A percentile compares a stretch with the other conserved stretches of the same genome.
phyloP scores from a whole-genome alignment of 2,797 vertebrate genomes.

The Amniataba percoides region DNA sequence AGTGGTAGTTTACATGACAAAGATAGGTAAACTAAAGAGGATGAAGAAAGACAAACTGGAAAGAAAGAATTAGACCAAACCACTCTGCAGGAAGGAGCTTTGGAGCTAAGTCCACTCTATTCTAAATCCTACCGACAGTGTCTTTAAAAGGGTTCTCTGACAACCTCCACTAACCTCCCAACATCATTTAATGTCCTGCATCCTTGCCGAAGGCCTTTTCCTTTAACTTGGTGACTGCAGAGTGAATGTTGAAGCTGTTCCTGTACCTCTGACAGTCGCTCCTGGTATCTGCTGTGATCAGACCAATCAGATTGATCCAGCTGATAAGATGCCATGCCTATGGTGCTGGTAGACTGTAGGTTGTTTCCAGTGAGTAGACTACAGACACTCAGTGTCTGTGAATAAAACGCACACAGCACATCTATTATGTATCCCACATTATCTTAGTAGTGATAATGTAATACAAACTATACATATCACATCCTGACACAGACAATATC shows the following conservation, averaged over 20 bases:
- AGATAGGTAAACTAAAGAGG: too few species aligned
- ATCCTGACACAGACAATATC: constrained; percentile 3
- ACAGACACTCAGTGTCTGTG: neutral
- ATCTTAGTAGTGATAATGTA: neutral
- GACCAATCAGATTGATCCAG: constrained; percentile 21
- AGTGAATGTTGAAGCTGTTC: constrained; percentile 7
- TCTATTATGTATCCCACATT: neutral
- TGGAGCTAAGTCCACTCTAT: too few species aligned
- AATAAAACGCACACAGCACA: neutral
- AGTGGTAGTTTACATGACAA: too few species aligned
- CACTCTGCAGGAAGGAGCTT: too few species aligned
- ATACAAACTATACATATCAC: neutral
- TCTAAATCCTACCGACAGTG: too few species aligned
- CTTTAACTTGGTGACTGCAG: neutral
- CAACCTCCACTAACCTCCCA: neutral
- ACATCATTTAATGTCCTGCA: neutral
- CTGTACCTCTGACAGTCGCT: constrained; percentile 23
- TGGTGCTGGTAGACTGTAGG: neutral
- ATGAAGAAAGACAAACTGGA: too few species aligned
- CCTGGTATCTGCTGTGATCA: constrained; percentile 35
- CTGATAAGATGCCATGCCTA: constrained; percentile 26
- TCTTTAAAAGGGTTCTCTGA: constrained; percentile 8
- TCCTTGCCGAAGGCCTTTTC: constrained; percentile 14
- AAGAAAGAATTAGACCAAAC: too few species aligned
- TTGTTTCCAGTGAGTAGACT: constrained; percentile 9